phyloP scores from a whole-genome alignment of 1,140 invertebrate genomes.

The Drosophila yakuba region DNA sequence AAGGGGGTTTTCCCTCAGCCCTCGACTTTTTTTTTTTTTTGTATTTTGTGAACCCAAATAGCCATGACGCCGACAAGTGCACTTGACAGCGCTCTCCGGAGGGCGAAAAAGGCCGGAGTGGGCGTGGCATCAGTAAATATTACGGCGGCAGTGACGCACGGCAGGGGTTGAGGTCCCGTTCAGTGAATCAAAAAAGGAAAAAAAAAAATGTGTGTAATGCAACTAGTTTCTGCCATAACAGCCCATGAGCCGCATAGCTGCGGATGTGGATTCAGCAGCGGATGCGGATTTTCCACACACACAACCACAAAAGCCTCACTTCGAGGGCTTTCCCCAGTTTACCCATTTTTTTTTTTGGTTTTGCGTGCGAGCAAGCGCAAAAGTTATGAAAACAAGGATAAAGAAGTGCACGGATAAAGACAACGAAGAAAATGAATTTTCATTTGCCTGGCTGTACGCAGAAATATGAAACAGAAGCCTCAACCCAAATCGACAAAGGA shows the following conservation, averaged over 20 bases:
- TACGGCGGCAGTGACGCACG: constrained; percentile 61
- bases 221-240: constrained; percentile 72
- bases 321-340: constrained; percentile 11
- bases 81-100: constrained; percentile 74
- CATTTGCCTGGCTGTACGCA: constrained; percentile 23
- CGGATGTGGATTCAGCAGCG: constrained; percentile 38
- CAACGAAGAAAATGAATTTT: constrained; percentile 65
- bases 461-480: constrained; percentile 47
- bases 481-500: constrained; percentile 20
- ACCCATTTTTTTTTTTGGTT: constrained; percentile 8
- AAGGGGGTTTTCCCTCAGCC: background rate
- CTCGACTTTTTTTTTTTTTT: background rate
- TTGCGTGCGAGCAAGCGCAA: constrained; percentile 45
- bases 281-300: constrained; percentile 32
- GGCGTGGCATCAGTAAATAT: constrained; percentile 73
- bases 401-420: constrained; percentile 38
- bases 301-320: constrained; percentile 33
- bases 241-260: constrained; percentile 42
- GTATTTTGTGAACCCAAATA: constrained; percentile 69
- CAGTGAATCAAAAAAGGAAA: background rate
- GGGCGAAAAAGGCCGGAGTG: constrained; percentile 7
- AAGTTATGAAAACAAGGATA: constrained; percentile 71
- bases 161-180: background rate
- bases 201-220: constrained; percentile 59
- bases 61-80: constrained; percentile 81